Evolutionary conservation across 2,888 invertebrate genomes (phyloP).

Genomic region (Apoda limacodes): DNA sequence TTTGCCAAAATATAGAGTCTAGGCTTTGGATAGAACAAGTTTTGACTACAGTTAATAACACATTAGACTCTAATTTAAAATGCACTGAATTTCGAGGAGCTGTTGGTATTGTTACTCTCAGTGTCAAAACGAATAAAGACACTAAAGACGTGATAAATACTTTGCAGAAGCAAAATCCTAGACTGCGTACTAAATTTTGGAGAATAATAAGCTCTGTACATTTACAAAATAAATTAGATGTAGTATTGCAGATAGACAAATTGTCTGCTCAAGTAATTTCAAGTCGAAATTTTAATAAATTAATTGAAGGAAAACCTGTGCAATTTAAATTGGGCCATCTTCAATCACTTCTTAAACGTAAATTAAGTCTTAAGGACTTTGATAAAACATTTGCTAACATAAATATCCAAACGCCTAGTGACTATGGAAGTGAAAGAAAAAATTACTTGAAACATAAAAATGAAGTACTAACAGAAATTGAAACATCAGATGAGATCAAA

Average conservation of each 20-base stretch:
- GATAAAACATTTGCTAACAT: constrained; percentile 24
- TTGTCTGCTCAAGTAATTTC: constrained; percentile 52
- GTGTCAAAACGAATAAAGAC: constrained; percentile 34
- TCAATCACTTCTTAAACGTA: constrained; percentile 40
- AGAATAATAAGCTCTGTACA: constrained; percentile 43
- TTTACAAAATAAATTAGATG: constrained; percentile 36
- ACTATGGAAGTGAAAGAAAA: constrained; percentile 1
- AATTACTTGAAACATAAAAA: constrained; percentile 6
- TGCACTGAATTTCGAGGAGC: constrained; percentile 56
- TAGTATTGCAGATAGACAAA: constrained; percentile 52
- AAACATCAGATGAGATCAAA: constrained; percentile 18
- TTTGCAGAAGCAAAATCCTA: constrained; percentile 45
- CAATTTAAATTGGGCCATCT: constrained; percentile 51
- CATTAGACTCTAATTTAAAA: constrained; percentile 34
- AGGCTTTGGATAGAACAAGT: constrained; percentile 39
- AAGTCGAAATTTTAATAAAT: constrained; percentile 35
- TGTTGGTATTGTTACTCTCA: constrained; percentile 53
- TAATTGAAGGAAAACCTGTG: constrained; percentile 29
- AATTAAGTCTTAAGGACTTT: constrained; percentile 33
- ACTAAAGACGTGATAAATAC: constrained; percentile 38
- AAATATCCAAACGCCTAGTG: constrained; percentile 4
- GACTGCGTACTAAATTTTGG: constrained; percentile 54
- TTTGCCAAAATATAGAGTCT: constrained; percentile 38
- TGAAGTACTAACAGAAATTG: constrained; percentile 14
- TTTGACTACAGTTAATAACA: constrained; percentile 29